Evolutionary conservation across 2,113 vertebrate genomes (phyloP).

Genomic region (Acanthisitta chloris): DNA sequence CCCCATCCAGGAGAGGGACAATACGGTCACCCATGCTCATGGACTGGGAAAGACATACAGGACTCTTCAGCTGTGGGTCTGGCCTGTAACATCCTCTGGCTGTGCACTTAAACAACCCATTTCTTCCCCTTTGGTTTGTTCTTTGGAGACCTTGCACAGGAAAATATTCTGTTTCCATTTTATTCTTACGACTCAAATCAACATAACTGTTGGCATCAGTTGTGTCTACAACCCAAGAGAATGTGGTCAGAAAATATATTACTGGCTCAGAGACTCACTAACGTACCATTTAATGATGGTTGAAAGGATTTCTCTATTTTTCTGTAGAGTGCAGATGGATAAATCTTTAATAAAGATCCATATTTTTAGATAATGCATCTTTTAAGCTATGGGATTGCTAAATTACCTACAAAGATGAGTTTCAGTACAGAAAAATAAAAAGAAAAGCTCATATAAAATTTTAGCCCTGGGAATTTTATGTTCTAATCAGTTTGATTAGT

Average conservation of each 20-base stretch:
- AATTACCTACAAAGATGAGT: background rate
- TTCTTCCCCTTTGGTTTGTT: background rate
- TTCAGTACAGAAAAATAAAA: background rate
- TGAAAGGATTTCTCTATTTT: slow-evolving; percentile 25
- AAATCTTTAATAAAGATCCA: slow-evolving; percentile 52
- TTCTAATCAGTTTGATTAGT: slow-evolving; percentile 83
- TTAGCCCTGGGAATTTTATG: slow-evolving; percentile 11
- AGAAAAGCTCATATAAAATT: slow-evolving; percentile 34
- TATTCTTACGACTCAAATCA: background rate
- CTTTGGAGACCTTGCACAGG: background rate
- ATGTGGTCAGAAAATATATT: background rate
- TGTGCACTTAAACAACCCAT: background rate
- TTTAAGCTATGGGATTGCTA: slow-evolving; percentile 4
- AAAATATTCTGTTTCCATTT: background rate
- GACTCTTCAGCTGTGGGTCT: background rate
- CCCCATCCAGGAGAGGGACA: fast-evolving
- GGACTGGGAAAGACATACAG: background rate
- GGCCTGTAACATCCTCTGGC: background rate
- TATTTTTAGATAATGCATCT: background rate
- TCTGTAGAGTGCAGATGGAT: background rate
- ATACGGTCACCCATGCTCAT: background rate
- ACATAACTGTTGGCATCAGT: background rate
- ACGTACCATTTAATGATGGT: background rate
- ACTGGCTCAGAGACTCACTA: background rate
- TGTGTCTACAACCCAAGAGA: background rate